These are phyloP conservation scores for Acrobasis suavella DNA, from an alignment of 2,888 invertebrate genomes.

Conservation along the genomic window DNA sequence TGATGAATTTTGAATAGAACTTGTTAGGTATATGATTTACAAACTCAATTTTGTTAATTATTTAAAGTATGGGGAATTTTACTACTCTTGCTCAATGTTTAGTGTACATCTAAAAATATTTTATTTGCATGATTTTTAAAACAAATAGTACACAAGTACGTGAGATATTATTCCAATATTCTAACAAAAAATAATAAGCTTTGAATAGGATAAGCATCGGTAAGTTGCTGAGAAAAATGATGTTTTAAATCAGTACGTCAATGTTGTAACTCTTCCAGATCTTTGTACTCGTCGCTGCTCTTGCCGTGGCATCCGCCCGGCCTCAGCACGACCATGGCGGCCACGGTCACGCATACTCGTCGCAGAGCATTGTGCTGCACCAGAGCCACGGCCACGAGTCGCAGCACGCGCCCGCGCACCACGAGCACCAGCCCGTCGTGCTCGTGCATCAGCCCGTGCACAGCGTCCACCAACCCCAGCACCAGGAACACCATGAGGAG, in stretches of 20 bases:
- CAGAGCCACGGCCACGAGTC: slow-evolving; percentile 44
- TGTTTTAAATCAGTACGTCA: no score
- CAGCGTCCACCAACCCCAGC: slow-evolving; percentile 25
- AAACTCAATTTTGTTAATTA: not conserved
- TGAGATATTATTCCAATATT: no score
- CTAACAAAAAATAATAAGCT: no score
- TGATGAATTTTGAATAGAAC: not conserved
- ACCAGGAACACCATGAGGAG: slow-evolving; percentile 28
- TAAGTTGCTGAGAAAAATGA: no score
- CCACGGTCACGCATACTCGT: slow-evolving; percentile 44
- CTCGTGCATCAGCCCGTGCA: slow-evolving; percentile 24
- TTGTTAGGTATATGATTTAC: not conserved
- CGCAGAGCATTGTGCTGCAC: slow-evolving; percentile 48
- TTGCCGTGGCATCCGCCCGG: slow-evolving; percentile 40
- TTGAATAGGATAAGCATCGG: no score
- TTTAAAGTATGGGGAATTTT: no score
- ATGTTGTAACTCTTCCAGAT: slow-evolving; percentile 31
- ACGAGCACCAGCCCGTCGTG: slow-evolving; percentile 18
- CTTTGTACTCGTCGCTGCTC: slow-evolving; percentile 32
- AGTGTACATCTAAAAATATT: no score
- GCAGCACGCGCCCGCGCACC: slow-evolving; percentile 33
- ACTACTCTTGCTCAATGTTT: no score
- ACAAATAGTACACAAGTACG: no score
- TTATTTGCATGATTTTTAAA: no score
- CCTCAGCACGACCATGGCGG: slow-evolving; percentile 43